A percentile compares a stretch with the other conserved stretches of the same genome.
These are phyloP conservation scores for Procambarus virginalis DNA, from an alignment of 1,140 invertebrate genomes.

Conservation along the genomic window DNA sequence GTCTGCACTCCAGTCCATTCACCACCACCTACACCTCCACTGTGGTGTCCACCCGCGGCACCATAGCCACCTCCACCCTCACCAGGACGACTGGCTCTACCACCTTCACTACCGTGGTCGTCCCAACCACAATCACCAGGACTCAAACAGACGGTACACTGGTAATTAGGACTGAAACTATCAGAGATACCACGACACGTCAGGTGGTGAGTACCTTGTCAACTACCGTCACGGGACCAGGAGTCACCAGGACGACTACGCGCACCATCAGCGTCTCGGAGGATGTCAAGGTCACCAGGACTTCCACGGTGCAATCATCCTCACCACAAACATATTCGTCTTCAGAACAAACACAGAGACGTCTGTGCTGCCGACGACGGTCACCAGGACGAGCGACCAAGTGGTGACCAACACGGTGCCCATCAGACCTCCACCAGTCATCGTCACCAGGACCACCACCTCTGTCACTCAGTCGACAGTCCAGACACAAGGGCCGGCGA, in stretches of 20 bases:
- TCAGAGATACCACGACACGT: neutral
- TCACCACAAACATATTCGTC: neutral
- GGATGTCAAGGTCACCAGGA: neutral
- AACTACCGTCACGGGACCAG: conserved; percentile 17
- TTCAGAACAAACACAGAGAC: conserved; percentile 11
- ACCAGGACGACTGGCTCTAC: neutral
- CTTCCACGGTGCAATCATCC: conserved; percentile 5
- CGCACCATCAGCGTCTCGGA: conserved; percentile 9
- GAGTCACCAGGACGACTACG: conserved; percentile 8
- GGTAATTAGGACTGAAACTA: neutral
- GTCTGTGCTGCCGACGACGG: conserved; percentile 26
- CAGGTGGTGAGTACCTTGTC: conserved; percentile 2
- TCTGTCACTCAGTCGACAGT: neutral
- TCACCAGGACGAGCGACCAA: neutral
- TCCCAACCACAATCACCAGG: conserved; percentile 24
- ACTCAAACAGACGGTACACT: neutral
- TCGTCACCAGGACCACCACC: conserved; percentile 7
- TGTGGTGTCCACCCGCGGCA: neutral
- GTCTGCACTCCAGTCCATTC: neutral
- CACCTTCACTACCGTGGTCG: neutral
- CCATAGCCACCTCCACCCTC: neutral
- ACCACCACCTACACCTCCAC: conserved; percentile 11
- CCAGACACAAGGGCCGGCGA: conserved; percentile 2
- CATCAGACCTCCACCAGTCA: conserved; percentile 11
- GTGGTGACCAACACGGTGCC: conserved; percentile 43